Percentiles rank a stretch among this genome's conserved stretches.
Conservation (phyloP, 2,113 vertebrate genomes). For the Charina bottae region DNA sequence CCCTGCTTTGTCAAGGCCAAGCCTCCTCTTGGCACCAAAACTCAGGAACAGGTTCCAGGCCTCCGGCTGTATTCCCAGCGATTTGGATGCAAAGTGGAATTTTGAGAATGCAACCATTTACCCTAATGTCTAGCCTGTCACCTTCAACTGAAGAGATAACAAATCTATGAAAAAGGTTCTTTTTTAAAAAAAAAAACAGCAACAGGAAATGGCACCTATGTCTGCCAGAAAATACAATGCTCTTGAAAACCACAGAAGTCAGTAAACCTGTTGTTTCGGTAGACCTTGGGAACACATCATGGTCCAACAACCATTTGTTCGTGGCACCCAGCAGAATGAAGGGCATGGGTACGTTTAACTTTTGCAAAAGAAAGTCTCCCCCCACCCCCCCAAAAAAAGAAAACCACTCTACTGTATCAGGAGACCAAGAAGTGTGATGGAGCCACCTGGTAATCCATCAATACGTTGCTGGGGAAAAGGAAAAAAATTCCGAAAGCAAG, state of each 20-base stretch:
- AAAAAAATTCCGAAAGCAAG: background rate
- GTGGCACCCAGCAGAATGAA: background rate
- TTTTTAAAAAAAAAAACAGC: background rate
- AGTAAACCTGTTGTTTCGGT: background rate
- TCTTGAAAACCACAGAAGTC: background rate
- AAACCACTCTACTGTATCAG: background rate
- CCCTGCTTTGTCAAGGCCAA: background rate
- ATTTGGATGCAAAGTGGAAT: background rate
- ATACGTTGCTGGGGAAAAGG: background rate
- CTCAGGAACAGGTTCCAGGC: background rate
- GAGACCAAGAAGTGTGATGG: background rate
- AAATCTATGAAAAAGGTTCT: conserved; percentile 1
- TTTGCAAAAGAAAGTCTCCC: background rate
- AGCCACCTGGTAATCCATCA: background rate
- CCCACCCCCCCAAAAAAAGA: background rate
- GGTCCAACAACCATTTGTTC: background rate
- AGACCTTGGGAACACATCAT: background rate
- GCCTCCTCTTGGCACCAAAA: too few relatives aligned
- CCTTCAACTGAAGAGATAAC: background rate
- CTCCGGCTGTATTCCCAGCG: background rate
- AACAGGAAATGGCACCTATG: background rate
- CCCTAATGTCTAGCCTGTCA: background rate
- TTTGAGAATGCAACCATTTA: background rate
- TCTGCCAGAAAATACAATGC: background rate
- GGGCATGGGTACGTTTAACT: background rate